These are phyloP conservation scores for Merluccius polli DNA, from an alignment of 2,797 vertebrate genomes.

Conservation along the genomic window DNA sequence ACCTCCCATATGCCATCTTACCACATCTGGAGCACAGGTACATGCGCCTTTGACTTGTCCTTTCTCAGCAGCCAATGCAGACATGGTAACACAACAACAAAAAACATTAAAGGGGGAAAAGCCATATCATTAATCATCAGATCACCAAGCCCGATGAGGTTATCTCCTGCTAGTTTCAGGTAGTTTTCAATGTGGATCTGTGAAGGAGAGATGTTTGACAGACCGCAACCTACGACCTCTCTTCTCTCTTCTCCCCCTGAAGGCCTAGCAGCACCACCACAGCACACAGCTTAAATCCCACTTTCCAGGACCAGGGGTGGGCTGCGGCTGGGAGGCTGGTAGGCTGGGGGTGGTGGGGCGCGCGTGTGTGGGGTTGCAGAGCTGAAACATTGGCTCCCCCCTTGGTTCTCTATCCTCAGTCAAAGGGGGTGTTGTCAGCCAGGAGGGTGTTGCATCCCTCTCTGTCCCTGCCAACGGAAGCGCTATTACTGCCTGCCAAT, in stretches of 20 bases:
- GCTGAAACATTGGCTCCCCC: slow-evolving; percentile 47
- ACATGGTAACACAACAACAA: slow-evolving; percentile 20
- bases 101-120: slow-evolving; percentile 28
- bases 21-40: slow-evolving; percentile 16
- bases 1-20: not conserved
- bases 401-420: slow-evolving; percentile 52
- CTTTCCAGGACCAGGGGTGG: slow-evolving; percentile 24
- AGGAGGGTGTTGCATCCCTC: slow-evolving; percentile 62
- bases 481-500: slow-evolving; percentile 69
- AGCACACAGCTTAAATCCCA: slow-evolving; percentile 51
- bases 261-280: slow-evolving; percentile 55
- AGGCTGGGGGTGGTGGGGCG: too few species aligned
- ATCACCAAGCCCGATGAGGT: not conserved
- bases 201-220: slow-evolving; percentile 48
- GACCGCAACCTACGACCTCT: slow-evolving; percentile 40
- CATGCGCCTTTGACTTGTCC: slow-evolving; percentile 49
- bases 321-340: not conserved
- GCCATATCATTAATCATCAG: slow-evolving; percentile 26
- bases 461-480: slow-evolving; percentile 69
- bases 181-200: not conserved
- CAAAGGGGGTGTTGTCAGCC: slow-evolving; percentile 69
- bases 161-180: not conserved
- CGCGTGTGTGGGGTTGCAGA: slow-evolving; percentile 37
- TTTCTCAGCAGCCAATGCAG: slow-evolving; percentile 32
- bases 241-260: slow-evolving; percentile 10